Evolutionary conservation across 2,113 vertebrate genomes (phyloP), one percentile per base, ranked within the genome.

Genomic region (Chionodraco myersi): DNA sequence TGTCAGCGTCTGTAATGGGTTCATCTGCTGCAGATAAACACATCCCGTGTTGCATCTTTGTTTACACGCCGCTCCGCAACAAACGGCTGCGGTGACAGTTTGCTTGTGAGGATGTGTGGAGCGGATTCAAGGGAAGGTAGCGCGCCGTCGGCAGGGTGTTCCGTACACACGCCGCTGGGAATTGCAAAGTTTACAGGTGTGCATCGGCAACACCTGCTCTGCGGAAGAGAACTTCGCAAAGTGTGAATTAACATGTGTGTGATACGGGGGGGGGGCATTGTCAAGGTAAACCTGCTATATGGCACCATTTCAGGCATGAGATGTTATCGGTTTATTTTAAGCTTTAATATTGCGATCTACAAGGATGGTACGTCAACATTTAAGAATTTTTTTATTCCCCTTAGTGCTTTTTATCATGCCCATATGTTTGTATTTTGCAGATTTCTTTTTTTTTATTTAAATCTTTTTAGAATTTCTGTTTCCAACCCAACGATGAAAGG

Each of bases 131-230:
- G 45, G 73, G 54, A 70, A 58, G 71, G 72, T 52, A 89, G 71
- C 81, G 7, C 72, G 54, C 52, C 52, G 9, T 10, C 1, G 4
- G 68, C 48, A 26, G 48, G 4, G n/a, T 62, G 79, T 74, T 88
- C 61, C 59, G 78, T 79, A 75, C 78, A 65, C 68, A 74, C 8
- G 71, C 82, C 75, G 11, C 72, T 26, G 90, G 89, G 86, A 83
- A 85, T 84, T 74, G 84, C 80, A 83, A 83, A 83, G 88, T 86
- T 91, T 92, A 87, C 91, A 94, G 90, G 91, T 92, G 92, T 85
- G 82, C 6, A 3, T 57, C 44, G 51, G 58, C 62, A 77, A 83
- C 91, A 93, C 91, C 93, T 94, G 92, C 83, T 59, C 82, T 59
- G 10, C 49, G 67, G 21, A 67, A 74, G 72, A 75, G 67, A 86